Conservation (phyloP, 2,113 vertebrate species). For the Genyomyrus donnyi region DNA sequence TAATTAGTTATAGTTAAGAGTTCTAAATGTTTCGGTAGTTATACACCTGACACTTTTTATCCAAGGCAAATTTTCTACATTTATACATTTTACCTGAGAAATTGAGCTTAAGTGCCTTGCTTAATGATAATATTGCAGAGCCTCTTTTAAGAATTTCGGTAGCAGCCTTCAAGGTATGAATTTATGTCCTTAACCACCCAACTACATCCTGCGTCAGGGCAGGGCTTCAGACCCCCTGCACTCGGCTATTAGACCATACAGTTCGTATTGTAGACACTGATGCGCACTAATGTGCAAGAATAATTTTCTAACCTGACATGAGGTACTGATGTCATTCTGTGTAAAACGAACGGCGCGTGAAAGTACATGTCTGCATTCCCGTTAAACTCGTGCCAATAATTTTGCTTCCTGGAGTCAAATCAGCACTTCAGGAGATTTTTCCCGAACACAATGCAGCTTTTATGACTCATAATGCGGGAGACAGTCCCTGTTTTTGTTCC, state of each 20-base stretch:
- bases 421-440: background rate
- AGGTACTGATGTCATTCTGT: background rate
- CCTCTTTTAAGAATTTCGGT: background rate
- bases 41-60: background rate
- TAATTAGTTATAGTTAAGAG: background rate
- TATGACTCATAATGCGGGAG: background rate
- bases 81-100: background rate
- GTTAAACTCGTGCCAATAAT: background rate
- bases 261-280: background rate
- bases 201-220: background rate
- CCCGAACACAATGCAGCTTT: background rate
- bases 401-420: constrained; percentile 6
- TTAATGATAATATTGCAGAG: background rate
- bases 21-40: background rate
- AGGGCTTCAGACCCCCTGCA: background rate
- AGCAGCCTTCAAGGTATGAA: background rate
- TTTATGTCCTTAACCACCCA: background rate
- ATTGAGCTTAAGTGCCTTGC: background rate
- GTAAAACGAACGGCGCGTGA: background rate
- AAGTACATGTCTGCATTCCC: background rate
- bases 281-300: background rate
- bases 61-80: background rate
- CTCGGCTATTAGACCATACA: background rate
- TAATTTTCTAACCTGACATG: background rate
- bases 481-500: background rate